A percentile compares a stretch with the other conserved stretches of the same genome.
These are phyloP conservation scores for Hoplodrina ambigua DNA, from an alignment of 2,888 invertebrate species.

Conservation along the genomic window DNA sequence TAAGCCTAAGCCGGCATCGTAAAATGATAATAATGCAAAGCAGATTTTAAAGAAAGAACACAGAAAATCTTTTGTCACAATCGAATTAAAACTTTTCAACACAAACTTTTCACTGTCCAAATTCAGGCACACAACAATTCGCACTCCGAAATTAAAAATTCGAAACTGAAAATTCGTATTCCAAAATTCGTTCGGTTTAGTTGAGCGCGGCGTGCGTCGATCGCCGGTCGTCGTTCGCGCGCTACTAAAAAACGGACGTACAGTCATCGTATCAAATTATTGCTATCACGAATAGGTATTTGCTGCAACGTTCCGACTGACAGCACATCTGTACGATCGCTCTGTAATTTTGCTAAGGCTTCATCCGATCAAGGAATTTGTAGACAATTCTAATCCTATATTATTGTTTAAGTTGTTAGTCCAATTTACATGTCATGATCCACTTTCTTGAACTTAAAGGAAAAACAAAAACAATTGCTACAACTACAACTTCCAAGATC, in stretches of 20 bases:
- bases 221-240: conserved; percentile 81
- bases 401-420: conserved; percentile 11
- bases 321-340: conserved; percentile 56
- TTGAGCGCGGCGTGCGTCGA: conserved; percentile 79
- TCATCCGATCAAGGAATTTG: conserved; percentile 61
- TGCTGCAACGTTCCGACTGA: conserved; percentile 64
- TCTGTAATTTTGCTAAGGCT: conserved; percentile 58
- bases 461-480: background rate
- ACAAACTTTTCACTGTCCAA: conserved; percentile 65
- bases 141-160: conserved; percentile 63
- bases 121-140: conserved; percentile 72
- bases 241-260: conserved; percentile 79
- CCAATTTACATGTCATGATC: conserved; percentile 9
- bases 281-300: conserved; percentile 67
- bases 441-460: conserved; percentile 9
- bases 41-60: conserved; percentile 28
- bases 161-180: conserved; percentile 72
- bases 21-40: conserved; percentile 47
- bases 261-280: conserved; percentile 79
- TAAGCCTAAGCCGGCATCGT: conserved; percentile 65
- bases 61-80: conserved; percentile 32
- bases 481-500: background rate
- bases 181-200: conserved; percentile 73
- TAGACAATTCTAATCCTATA: conserved; percentile 45
- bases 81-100: conserved; percentile 47